A percentile compares a stretch with the other conserved stretches of the same genome.
Conservation (phyloP, 2,888 invertebrate genomes). For the Helleia helle region DNA sequence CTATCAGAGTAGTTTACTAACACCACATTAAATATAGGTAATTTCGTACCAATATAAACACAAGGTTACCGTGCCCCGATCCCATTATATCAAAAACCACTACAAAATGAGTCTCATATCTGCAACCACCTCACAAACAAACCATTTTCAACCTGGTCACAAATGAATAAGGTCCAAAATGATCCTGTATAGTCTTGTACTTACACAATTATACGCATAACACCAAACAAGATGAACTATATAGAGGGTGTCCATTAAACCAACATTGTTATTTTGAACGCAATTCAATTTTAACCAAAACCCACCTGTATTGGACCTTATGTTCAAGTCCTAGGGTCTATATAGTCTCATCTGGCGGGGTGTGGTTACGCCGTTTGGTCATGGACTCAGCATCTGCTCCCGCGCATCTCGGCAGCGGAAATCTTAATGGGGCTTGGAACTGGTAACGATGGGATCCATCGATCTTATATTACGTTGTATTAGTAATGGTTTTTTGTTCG, state of each 20-base stretch:
- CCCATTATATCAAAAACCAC: conserved; percentile 68
- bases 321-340: conserved; percentile 15
- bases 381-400: conserved; percentile 36
- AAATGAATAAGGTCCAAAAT: conserved; percentile 19
- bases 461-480: conserved; percentile 45
- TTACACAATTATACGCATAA: conserved; percentile 26
- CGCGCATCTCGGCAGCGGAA: conserved; percentile 66
- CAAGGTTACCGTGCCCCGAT: conserved; percentile 69
- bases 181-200: conserved; percentile 7
- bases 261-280: conserved; percentile 22
- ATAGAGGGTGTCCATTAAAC: conserved; percentile 24
- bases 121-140: conserved; percentile 31
- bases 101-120: conserved; percentile 59
- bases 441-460: conserved; percentile 66
- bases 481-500: conserved; percentile 25
- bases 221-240: conserved; percentile 32
- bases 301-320: conserved; percentile 8
- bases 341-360: conserved; percentile 18
- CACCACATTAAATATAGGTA: no score
- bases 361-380: conserved; percentile 27
- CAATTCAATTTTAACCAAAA: conserved; percentile 11
- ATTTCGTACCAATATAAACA: no score
- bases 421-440: conserved; percentile 71
- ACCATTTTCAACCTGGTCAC: conserved; percentile 18
- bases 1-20: no score